Evolutionary conservation across 53 echinoderm and acorn worm species (phyloP), one percentile per base, ranked within the genome.

Genomic region (Holothuria leucospilota): DNA sequence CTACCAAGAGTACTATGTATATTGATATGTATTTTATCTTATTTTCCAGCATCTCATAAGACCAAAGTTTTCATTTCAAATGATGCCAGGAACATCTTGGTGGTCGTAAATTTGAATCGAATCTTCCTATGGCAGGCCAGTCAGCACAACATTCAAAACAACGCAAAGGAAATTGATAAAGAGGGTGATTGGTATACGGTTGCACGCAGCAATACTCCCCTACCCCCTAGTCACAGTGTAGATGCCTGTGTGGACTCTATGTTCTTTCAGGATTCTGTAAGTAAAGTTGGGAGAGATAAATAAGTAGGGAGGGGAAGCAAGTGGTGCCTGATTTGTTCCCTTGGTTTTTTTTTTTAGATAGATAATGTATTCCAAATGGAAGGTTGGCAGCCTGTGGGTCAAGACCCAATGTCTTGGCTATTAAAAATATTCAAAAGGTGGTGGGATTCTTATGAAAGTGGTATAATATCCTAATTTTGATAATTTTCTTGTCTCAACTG

Each of bases 51-150:
- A 71, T 70, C 7, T 65, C 89, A 91, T 66, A 87, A 85, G 84
- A 84, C 61, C 88, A 83, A 69, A 53, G 20, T 99, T 20, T 95
- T 90, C 89, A 84, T 95, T 23, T 95, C 99, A 29, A 77, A 89
- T 56, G 79, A 95, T 85, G 83, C 92, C 71, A 69, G 56, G 62
- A 86, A 90, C 38, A 89, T 99, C 69, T 71, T 99, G 81, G 86
- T 99, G 15, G 95, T 99, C 49, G 88, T 92, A 81, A 93, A 89
- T 34, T 68, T 87, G 53, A 88, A 89, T 29, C 84, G 78, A 49
- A 69, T 99, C 69, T 99, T 80, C 82, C 82, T 99, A 65, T 99
- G 99, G 99, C 92, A 95, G 82, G 90, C 90, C 8, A 89, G 93
- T 88, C 89, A 93, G 86, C 59, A 86, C 59, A 65, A 62, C 27